phyloP scores from a whole-genome alignment of 1,140 invertebrate genomes.

The Diplogasteroides magnus region DNA sequence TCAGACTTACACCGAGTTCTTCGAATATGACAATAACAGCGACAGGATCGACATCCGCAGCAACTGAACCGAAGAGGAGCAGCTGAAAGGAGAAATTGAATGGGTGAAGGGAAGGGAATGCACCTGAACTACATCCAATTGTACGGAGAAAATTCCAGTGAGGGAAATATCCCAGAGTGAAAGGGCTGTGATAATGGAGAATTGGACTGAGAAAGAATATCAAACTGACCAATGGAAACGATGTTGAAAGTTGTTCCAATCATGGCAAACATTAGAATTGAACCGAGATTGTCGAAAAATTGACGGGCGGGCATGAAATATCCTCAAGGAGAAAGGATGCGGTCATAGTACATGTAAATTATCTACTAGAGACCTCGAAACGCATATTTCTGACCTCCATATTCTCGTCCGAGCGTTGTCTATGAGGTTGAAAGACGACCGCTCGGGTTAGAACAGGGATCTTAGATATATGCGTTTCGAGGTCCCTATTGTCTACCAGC shows the following conservation, averaged over 20 bases:
- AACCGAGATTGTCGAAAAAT: slow-evolving; percentile 94
- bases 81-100: slow-evolving; percentile 57
- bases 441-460: no score
- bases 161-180: slow-evolving; percentile 46
- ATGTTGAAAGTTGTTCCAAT: slow-evolving; percentile 62
- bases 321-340: no score
- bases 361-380: no score
- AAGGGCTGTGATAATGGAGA: slow-evolving; percentile 29
- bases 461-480: no score
- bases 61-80: slow-evolving; percentile 85
- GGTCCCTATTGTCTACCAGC: no score
- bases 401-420: no score
- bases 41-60: slow-evolving; percentile 95
- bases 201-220: neutral
- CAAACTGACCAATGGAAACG: slow-evolving; percentile 41
- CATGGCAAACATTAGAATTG: slow-evolving; percentile 89
- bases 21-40: slow-evolving; percentile 94
- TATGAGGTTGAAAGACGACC: no score
- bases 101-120: neutral
- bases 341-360: no score
- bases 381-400: no score
- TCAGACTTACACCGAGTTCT: slow-evolving; percentile 85
- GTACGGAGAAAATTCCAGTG: slow-evolving; percentile 45
- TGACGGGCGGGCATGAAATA: slow-evolving; percentile 93
- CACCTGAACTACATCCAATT: slow-evolving; percentile 64